Base-by-base conservation (phyloP, 2,797 vertebrate genomes). In the Tachyglossus aculeatus region DNA sequence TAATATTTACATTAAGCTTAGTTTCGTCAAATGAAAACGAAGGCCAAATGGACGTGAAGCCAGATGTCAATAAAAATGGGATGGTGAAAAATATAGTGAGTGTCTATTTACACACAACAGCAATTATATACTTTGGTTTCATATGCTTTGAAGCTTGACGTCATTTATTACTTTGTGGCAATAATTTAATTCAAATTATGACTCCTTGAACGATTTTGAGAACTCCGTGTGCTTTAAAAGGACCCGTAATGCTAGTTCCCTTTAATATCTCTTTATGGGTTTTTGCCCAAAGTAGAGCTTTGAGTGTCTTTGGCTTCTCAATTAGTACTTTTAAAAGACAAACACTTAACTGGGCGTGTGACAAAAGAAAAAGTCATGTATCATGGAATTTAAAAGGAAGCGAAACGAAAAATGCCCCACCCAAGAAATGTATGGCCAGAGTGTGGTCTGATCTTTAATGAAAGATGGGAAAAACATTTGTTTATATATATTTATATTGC, bases 401-500 rank as follows among this genome's bases (percentile, higher is more conserved):
- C 16, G 16, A 39, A 50, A 19, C 18, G 71, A 66, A 80, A 70
- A 68, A 65, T 63, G 54, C 67, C 71, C 75, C 88, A 84, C 85
- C 71, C 86, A 86, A 86, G 34, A 51, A 12, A 69, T 63, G 64
- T 27, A 39, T 47, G 50, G 39, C 57, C 61, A 58, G 69, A 50
- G 40, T 83, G 56, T 61, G 74, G 4, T 73, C 70, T 68, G 44
- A 54, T 19, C 33, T 7, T 39, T n/a, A n/a, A n/a, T n/a, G n/a
- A n/a, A n/a, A n/a, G n/a, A n/a, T n/a, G n/a, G n/a, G n/a, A n/a
- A n/a, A n/a, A n/a, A n/a, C n/a, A n/a, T n/a, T n/a, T n/a, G n/a
- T n/a, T n/a, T n/a, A n/a, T n/a, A n/a, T n/a, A n/a, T n/a, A n/a
- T n/a, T n/a, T n/a, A n/a, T n/a, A n/a, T n/a, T n/a, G n/a, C n/a